Evolutionary conservation across 2,113 vertebrate species (phyloP).

Genomic region (Podocnemis expansa): DNA sequence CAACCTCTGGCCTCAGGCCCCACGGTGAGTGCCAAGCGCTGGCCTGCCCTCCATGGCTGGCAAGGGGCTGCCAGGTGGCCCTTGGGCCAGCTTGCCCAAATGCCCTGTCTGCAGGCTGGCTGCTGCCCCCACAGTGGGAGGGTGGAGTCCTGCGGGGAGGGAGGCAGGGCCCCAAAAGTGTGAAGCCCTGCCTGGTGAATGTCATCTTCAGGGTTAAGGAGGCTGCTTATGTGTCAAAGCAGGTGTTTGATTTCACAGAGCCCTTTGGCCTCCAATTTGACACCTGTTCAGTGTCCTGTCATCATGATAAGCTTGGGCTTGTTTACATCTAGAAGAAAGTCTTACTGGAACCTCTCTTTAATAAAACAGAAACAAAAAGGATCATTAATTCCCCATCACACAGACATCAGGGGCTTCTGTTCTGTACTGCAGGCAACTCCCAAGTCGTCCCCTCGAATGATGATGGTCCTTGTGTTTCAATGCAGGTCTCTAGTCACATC

Average conservation of each 20-base stretch:
- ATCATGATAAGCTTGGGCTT: background rate
- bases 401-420: background rate
- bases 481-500: conserved; percentile 96
- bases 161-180: too few relatives aligned
- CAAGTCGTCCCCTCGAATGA: background rate
- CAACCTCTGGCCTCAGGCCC: too few relatives aligned
- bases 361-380: background rate
- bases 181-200: too few relatives aligned
- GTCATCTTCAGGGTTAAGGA: background rate
- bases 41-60: too few relatives aligned
- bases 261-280: background rate
- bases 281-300: background rate
- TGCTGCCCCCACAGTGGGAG: too few relatives aligned
- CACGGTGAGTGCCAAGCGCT: too few relatives aligned
- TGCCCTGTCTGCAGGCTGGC: too few relatives aligned
- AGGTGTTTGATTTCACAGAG: background rate
- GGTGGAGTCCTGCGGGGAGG: too few relatives aligned
- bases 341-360: background rate
- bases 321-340: background rate
- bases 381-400: background rate
- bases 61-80: too few relatives aligned
- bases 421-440: conserved; percentile 13
- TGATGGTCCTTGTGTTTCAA: conserved; percentile 24
- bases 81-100: too few relatives aligned
- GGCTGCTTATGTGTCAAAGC: background rate